A percentile compares a stretch with the other conserved stretches of the same genome.
These are phyloP conservation scores for Lamellibrachia columna DNA, from an alignment of 2,888 invertebrate species.

Conservation along the genomic window DNA sequence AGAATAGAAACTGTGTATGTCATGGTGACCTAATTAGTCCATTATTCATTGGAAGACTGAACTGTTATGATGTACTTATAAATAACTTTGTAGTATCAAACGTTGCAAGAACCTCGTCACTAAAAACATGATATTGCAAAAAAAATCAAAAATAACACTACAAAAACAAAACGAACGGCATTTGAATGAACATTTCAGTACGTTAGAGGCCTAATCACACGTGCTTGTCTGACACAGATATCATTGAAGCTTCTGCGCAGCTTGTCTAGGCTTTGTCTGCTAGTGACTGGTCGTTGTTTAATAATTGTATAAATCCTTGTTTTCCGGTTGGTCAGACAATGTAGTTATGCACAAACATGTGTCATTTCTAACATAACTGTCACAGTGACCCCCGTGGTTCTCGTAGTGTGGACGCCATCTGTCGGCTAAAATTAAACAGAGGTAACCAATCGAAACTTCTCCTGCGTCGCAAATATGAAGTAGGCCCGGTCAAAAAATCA, in stretches of 20 bases:
- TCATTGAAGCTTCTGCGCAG: background rate
- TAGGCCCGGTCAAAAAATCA: background rate
- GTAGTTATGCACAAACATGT: background rate
- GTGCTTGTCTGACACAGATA: background rate
- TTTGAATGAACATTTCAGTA: background rate
- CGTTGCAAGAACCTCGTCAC: background rate
- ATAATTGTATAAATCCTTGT: too few species aligned
- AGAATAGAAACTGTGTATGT: background rate
- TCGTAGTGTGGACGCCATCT: background rate
- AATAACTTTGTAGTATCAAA: background rate
- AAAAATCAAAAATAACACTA: background rate
- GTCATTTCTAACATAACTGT: background rate
- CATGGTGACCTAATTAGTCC: background rate
- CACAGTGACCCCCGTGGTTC: background rate
- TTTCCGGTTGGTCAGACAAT: background rate
- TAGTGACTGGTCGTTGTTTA: background rate
- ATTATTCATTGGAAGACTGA: background rate
- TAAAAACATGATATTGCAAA: background rate
- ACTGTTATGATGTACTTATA: background rate
- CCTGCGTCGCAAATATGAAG: background rate
- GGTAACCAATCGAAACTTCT: background rate
- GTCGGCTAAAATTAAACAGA: slow-evolving; percentile 1
- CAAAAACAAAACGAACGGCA: background rate
- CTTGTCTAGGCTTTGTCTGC: background rate
- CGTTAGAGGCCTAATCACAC: background rate